Percentiles rank a stretch among this genome's conserved stretches.
Conservation (phyloP, 2,797 vertebrate genomes). For the Telmatherina bonti region DNA sequence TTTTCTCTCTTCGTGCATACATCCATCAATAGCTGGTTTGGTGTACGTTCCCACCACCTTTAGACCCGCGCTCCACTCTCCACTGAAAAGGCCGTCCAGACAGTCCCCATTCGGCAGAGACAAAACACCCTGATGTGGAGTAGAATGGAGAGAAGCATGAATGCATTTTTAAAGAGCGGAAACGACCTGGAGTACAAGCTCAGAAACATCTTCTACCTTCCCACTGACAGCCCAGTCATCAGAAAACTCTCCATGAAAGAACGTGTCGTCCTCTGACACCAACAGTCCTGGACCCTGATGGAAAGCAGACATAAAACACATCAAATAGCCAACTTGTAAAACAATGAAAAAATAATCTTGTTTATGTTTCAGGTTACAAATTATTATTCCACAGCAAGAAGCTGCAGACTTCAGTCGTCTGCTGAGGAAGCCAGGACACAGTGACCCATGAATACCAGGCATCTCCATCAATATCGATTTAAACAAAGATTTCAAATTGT, state of each 20-base stretch:
- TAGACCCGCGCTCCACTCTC: constrained; percentile 92
- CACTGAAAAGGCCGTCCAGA: constrained; percentile 92
- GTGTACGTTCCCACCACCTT: constrained; percentile 92
- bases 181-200: neutral
- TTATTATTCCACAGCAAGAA: neutral
- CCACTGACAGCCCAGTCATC: constrained; percentile 94
- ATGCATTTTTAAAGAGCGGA: neutral
- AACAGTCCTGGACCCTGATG: constrained; percentile 89
- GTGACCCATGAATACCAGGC: neutral
- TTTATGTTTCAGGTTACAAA: neutral
- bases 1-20: constrained; percentile 81
- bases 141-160: too few species aligned
- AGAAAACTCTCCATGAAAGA: constrained; percentile 93
- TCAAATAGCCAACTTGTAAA: too few species aligned
- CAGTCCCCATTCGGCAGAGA: constrained; percentile 91
- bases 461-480: neutral
- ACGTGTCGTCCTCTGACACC: constrained; percentile 94
- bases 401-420: neutral
- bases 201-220: constrained; percentile 86
- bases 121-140: constrained; percentile 73
- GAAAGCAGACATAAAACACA: constrained; percentile 25
- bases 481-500: neutral
- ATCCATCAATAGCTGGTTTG: constrained; percentile 86
- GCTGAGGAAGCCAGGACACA: too few species aligned
- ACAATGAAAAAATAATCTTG: neutral